Evolutionary conservation across 2,797 vertebrate genomes (phyloP).

Genomic region (Enteromius thamalakanensis): DNA sequence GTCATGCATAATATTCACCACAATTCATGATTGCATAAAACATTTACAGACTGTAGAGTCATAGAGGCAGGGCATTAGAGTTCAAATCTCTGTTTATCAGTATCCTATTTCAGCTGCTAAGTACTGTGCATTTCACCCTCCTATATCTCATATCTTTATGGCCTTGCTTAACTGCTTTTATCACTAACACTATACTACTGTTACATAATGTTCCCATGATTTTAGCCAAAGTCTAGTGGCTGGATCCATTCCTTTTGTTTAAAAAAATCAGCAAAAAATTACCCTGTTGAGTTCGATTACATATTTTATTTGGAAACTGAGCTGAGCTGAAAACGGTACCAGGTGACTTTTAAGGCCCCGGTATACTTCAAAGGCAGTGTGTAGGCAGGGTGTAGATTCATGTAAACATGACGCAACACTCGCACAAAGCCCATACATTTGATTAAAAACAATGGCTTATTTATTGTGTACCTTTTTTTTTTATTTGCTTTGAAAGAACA

Average conservation of each 20-base stretch:
- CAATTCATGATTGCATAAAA: slow-evolving; percentile 10
- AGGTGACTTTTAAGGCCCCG: background rate
- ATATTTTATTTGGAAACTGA: background rate
- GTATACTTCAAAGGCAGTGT: too few species aligned
- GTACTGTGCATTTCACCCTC: slow-evolving; percentile 32
- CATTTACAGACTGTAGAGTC: background rate
- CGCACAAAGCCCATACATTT: too few species aligned
- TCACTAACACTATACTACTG: background rate
- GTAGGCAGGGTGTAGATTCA: too few species aligned
- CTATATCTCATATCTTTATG: slow-evolving; percentile 43
- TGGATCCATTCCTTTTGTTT: background rate
- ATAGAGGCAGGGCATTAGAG: background rate
- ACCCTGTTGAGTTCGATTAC: background rate
- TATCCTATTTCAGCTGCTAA: slow-evolving; percentile 30
- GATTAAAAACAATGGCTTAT: too few species aligned
- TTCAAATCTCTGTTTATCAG: slow-evolving; percentile 31
- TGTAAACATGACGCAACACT: too few species aligned
- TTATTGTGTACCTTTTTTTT: too few species aligned
- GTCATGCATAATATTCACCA: slow-evolving; percentile 4
- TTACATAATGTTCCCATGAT: slow-evolving; percentile 11
- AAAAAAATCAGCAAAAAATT: background rate
- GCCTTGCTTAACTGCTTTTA: slow-evolving; percentile 28
- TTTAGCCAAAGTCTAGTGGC: slow-evolving; percentile 11
- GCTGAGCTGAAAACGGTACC: background rate
- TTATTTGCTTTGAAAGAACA: too few species aligned